phyloP scores from a whole-genome alignment of 1,140 invertebrate genomes.

The Ephestia elutella region DNA sequence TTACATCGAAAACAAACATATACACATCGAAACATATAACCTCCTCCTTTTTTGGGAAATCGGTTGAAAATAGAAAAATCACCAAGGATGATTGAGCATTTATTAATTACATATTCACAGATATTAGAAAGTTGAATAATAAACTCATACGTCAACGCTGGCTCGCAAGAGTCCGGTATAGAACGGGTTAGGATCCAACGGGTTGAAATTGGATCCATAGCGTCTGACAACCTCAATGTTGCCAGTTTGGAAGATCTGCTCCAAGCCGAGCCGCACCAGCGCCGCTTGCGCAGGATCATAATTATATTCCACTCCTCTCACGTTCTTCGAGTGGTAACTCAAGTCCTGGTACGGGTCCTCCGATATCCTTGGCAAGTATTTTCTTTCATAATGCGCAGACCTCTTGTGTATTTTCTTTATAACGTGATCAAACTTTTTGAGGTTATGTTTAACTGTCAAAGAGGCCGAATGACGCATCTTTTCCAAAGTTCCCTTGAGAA shows the following conservation, averaged over 20 bases:
- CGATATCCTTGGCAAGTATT: slow-evolving; percentile 18
- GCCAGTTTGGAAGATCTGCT: slow-evolving; percentile 25
- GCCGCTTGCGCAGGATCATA: slow-evolving; percentile 26
- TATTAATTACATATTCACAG: no score
- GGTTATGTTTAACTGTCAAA: not conserved
- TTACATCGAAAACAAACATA: no score
- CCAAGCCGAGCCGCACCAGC: slow-evolving; percentile 19
- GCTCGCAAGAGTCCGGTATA: not conserved
- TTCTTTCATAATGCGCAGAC: slow-evolving; percentile 7
- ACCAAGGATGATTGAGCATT: no score
- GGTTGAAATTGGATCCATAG: slow-evolving; percentile 38
- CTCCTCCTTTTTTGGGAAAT: no score
- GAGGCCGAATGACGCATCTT: not conserved
- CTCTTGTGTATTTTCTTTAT: slow-evolving; percentile 9
- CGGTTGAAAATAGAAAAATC: no score
- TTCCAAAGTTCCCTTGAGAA: slow-evolving; percentile 5
- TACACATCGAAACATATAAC: no score
- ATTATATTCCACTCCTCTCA: slow-evolving; percentile 25
- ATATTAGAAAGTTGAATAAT: no score
- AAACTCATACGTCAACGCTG: not conserved
- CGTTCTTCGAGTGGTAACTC: slow-evolving; percentile 44
- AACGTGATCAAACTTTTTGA: slow-evolving; percentile 8
- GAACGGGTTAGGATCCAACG: slow-evolving; percentile 18
- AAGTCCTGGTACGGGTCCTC: slow-evolving; percentile 36
- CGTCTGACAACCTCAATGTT: slow-evolving; percentile 27